phyloP scores from a whole-genome alignment of 2,113 vertebrate species.

The Ancistrus triradiatus region DNA sequence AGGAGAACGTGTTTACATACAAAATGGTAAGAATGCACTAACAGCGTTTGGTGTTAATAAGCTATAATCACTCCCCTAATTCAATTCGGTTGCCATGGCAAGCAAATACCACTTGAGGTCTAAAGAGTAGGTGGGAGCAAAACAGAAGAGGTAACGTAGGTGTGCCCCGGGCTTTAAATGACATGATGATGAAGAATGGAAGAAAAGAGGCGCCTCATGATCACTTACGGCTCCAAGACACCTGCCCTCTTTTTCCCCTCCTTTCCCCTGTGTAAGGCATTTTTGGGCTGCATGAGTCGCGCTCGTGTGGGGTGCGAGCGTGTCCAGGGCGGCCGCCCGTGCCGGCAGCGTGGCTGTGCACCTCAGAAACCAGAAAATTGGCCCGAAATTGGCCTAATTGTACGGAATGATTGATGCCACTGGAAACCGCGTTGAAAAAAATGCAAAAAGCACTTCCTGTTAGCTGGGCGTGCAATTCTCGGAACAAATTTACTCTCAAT shows the following conservation, averaged over 20 bases:
- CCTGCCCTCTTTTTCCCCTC: slow-evolving; percentile 49
- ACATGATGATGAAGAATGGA: slow-evolving; percentile 52
- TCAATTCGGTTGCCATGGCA: slow-evolving; percentile 84
- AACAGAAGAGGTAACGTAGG: slow-evolving; percentile 65
- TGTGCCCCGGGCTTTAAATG: slow-evolving; percentile 59
- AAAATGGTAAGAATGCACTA: slow-evolving; percentile 78
- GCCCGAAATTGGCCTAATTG: slow-evolving; percentile 87
- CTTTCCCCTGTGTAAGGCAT: slow-evolving; percentile 13
- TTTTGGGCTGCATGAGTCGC: slow-evolving; percentile 41
- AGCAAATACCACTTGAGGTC: slow-evolving; percentile 78
- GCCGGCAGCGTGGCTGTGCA: slow-evolving; percentile 81
- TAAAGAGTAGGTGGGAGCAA: slow-evolving; percentile 65
- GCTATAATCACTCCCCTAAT: slow-evolving; percentile 75
- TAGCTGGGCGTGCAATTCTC: slow-evolving; percentile 63
- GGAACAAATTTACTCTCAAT: slow-evolving; percentile 64
- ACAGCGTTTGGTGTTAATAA: slow-evolving; percentile 76
- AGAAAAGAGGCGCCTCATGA: slow-evolving; percentile 57
- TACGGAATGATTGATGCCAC: slow-evolving; percentile 88
- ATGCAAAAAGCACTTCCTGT: slow-evolving; percentile 74
- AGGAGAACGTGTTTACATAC: slow-evolving; percentile 77
- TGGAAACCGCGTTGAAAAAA: slow-evolving; percentile 80
- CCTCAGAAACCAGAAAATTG: slow-evolving; percentile 84
- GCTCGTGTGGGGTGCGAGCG: slow-evolving; percentile 65
- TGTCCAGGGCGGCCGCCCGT: slow-evolving; percentile 85
- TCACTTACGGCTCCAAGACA: slow-evolving; percentile 74